Percentiles rank a stretch among this genome's conserved stretches.
Evolutionary conservation across 1,140 invertebrate genomes (phyloP).

Genomic region (Megathymus violae): DNA sequence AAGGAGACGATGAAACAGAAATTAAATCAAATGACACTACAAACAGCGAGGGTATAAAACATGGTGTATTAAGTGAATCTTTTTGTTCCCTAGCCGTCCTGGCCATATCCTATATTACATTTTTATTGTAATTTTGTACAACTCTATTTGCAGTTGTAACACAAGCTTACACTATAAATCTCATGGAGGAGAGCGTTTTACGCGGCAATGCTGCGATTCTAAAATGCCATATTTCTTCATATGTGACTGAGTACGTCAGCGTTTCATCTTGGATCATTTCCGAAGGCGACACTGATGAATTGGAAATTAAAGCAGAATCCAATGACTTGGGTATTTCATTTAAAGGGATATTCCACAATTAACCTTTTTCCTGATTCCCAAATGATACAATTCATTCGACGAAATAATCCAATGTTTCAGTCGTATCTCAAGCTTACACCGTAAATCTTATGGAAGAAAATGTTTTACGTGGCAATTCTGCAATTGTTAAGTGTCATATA

Average conservation of each 20-base stretch:
- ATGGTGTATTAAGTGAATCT: neutral
- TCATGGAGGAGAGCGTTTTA: slow-evolving; percentile 95
- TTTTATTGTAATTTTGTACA: slow-evolving; percentile 31
- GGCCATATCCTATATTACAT: slow-evolving; percentile 27
- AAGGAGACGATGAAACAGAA: slow-evolving; percentile 80
- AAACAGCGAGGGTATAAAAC: slow-evolving; percentile 57
- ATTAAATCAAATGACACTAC: slow-evolving; percentile 61
- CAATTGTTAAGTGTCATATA: slow-evolving; percentile 95
- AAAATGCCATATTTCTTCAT: slow-evolving; percentile 96
- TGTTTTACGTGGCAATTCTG: slow-evolving; percentile 94
- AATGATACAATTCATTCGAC: slow-evolving; percentile 8
- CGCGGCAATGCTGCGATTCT: slow-evolving; percentile 94
- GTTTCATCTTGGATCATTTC: slow-evolving; percentile 94
- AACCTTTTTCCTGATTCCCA: slow-evolving; percentile 24
- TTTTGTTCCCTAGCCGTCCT: slow-evolving; percentile 3
- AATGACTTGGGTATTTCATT: slow-evolving; percentile 67
- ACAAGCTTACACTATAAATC: slow-evolving; percentile 93
- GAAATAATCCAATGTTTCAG: slow-evolving; percentile 84
- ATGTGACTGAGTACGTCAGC: slow-evolving; percentile 94
- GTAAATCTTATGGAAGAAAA: slow-evolving; percentile 96
- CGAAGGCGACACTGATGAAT: slow-evolving; percentile 84
- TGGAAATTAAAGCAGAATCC: slow-evolving; percentile 70
- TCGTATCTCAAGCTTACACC: slow-evolving; percentile 94
- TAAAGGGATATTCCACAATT: slow-evolving; percentile 5
- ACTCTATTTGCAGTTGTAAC: slow-evolving; percentile 90